Evolutionary conservation across 2,113 vertebrate genomes (phyloP).

Genomic region (Tetrao urogallus): DNA sequence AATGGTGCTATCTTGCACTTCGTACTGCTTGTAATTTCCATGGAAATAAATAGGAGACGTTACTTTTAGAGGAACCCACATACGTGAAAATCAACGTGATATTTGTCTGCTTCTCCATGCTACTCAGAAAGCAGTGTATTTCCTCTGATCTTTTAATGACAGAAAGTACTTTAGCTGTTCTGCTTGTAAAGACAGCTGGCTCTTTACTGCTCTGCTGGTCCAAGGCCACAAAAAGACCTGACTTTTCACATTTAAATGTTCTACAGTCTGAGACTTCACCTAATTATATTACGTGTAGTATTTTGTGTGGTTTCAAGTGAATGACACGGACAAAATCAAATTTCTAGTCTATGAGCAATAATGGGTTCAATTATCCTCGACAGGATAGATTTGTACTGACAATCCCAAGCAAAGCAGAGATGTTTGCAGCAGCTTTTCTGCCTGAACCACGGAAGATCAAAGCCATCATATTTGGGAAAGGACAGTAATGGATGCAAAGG

Average conservation of each 20-base stretch:
- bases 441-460: not conserved
- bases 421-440: not conserved
- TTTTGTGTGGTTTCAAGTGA: not conserved
- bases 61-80: not conserved
- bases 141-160: not conserved
- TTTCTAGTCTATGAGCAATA: not conserved
- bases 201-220: not conserved
- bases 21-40: not conserved
- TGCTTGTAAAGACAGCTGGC: not conserved
- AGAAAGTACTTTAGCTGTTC: not conserved
- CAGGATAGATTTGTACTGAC: not conserved
- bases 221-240: not conserved
- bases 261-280: not conserved
- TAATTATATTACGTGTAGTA: not conserved
- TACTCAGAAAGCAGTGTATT: not conserved
- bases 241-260: not conserved
- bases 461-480: not conserved
- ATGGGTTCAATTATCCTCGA: not conserved
- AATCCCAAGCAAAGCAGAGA: not conserved
- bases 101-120: not conserved
- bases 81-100: not conserved
- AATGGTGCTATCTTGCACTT: not conserved
- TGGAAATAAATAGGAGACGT: not conserved
- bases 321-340: not conserved
- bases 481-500: not conserved